phyloP scores from a whole-genome alignment of 2,888 invertebrate genomes.

The Amaurobius ferox region DNA sequence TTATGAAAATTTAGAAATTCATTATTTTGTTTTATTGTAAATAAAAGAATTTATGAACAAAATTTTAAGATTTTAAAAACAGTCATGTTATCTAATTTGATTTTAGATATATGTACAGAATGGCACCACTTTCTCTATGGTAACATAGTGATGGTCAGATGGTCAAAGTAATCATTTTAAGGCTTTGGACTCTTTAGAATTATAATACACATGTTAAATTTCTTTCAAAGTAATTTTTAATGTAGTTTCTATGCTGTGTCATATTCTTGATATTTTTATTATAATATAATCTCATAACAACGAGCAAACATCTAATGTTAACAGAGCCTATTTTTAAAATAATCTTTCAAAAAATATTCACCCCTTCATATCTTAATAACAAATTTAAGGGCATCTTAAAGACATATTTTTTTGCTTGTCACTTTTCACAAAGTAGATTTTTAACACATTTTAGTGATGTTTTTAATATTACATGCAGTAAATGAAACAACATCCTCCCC shows the following conservation, averaged over 20 bases:
- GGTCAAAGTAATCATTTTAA: constrained; percentile 49
- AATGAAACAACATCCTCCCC: neutral
- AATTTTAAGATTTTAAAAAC: no score
- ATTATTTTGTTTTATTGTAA: no score
- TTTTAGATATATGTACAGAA: no score
- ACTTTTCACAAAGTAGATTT: constrained; percentile 40
- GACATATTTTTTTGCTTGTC: constrained; percentile 47
- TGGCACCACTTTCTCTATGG: neutral
- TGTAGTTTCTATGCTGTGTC: constrained; percentile 56
- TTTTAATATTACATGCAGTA: constrained; percentile 15
- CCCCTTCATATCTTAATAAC: constrained; percentile 57
- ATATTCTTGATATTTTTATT: constrained; percentile 63
- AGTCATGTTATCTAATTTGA: no score
- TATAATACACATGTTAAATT: constrained; percentile 25
- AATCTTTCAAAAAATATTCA: constrained; percentile 48
- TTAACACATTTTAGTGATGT: constrained; percentile 28
- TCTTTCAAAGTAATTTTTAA: constrained; percentile 64
- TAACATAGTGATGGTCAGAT: constrained; percentile 26
- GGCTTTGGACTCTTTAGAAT: constrained; percentile 45
- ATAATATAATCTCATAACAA: constrained; percentile 61
- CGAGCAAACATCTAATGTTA: constrained; percentile 48
- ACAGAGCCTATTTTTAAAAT: constrained; percentile 69
- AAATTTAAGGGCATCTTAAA: constrained; percentile 36
- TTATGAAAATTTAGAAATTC: no score
- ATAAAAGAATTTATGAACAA: no score